Evolutionary conservation across 2,888 invertebrate genomes (phyloP).

Genomic region (Scotopteryx bipunctaria): DNA sequence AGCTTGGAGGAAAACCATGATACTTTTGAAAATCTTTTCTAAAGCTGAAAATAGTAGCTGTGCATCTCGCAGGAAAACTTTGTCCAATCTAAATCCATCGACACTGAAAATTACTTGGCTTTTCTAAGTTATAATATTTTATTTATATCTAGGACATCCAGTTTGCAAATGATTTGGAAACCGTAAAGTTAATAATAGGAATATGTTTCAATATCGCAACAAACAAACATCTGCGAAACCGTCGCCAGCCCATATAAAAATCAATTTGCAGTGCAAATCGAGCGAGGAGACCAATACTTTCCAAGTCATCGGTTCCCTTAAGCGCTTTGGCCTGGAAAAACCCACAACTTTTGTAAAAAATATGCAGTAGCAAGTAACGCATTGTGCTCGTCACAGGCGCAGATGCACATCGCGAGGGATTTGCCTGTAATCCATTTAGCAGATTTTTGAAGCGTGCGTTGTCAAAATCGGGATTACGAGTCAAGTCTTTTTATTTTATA

Average conservation of each 20-base stretch:
- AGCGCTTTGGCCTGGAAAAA: slow-evolving; percentile 71
- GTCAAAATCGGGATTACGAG: slow-evolving; percentile 8
- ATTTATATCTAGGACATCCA: slow-evolving; percentile 4
- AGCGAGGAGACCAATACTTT: slow-evolving; percentile 76
- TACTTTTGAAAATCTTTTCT: slow-evolving; percentile 6
- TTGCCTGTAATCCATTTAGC: slow-evolving; percentile 40
- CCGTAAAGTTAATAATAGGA: background rate
- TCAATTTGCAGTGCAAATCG: slow-evolving; percentile 80
- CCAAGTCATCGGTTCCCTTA: slow-evolving; percentile 74
- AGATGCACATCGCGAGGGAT: slow-evolving; percentile 31
- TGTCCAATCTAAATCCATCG: background rate
- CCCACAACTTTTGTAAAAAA: slow-evolving; percentile 63
- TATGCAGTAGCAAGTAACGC: slow-evolving; percentile 47
- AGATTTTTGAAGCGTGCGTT: slow-evolving; percentile 19
- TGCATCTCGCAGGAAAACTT: background rate
- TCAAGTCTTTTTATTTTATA: background rate
- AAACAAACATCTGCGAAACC: slow-evolving; percentile 46
- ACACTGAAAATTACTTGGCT: background rate
- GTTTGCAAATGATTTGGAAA: slow-evolving; percentile 10
- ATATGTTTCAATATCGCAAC: slow-evolving; percentile 27
- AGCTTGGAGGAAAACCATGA: slow-evolving; percentile 12
- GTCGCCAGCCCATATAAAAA: slow-evolving; percentile 66
- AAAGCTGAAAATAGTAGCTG: background rate
- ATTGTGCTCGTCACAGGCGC: slow-evolving; percentile 39
- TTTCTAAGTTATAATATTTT: too few relatives aligned